phyloP scores from a whole-genome alignment of 64 coral and sea anemone species.

The Catalaphyllia jardinei region DNA sequence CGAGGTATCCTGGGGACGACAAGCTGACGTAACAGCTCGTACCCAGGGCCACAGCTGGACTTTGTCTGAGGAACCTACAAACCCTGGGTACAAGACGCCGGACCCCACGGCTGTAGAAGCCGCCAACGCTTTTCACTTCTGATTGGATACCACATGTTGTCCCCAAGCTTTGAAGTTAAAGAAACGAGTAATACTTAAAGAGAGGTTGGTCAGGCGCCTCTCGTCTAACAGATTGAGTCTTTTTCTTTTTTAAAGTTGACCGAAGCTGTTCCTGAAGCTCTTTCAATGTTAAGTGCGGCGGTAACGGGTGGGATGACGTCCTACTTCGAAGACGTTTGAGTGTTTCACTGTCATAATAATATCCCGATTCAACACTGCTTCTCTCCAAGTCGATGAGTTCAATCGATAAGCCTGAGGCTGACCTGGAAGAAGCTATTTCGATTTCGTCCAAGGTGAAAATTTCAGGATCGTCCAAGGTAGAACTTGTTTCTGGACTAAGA shows the following conservation, averaged over 20 bases:
- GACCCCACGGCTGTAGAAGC: too few species aligned
- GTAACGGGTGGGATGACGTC: background rate
- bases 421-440: background rate
- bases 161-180: background rate
- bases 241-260: background rate
- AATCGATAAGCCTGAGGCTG: background rate
- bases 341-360: background rate
- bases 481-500: background rate
- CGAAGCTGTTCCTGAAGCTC: background rate
- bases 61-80: too few species aligned
- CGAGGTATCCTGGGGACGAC: too few species aligned
- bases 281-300: constrained; percentile 5
- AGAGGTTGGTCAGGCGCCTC: background rate
- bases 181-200: background rate
- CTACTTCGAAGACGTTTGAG: background rate
- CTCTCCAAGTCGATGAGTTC: background rate
- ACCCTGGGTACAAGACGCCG: too few species aligned
- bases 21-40: too few species aligned
- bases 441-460: background rate
- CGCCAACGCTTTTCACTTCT: too few species aligned
- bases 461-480: background rate
- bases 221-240: background rate
- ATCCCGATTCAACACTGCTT: background rate
- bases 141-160: background rate
- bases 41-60: too few species aligned